Evolutionary conservation across 2,113 vertebrate species (phyloP), one percentile per base, ranked within the genome.

Genomic region (Rousettus leschenaultii): DNA sequence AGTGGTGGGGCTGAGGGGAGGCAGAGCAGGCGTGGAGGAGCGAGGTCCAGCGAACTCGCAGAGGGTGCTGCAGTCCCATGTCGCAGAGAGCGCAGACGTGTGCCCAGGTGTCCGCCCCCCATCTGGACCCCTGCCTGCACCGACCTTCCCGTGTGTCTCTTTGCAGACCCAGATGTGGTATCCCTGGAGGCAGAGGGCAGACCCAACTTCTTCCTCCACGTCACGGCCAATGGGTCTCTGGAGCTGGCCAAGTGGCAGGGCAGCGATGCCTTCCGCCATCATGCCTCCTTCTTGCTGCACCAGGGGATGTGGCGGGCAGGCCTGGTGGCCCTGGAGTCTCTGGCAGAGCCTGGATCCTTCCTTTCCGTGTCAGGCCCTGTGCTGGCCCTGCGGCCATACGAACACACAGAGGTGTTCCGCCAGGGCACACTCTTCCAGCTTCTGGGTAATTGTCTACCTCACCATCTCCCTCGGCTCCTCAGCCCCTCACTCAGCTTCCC

Each of bases 261-360:
- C 43, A 98, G 59, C 0, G 97, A 98, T 28, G 96, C 80, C 38
- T 99, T 99, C 98, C 99, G 98, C 96, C 99, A 98, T 57, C 97
- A 97, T 2, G 99, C 99, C 92, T 99, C 99, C 1, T 99, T 99
- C 97, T 93, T 98, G 4, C 97, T 99, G 89, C 99, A 99, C 98
- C 98, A 98, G 96, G 99, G 99, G 95, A 99, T 99, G 0, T 99
- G 99, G 99, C 98, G 98, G 77, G 97, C 97, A 0, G 99, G 99
- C 75, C 99, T 99, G 59, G 99, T 99, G 98, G 99, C 99, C 13
- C 98, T 99, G 91, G 99, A 99, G 97, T 99, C 99, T 22, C 99
- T 99, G 82, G 97, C 98, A 0, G 98, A 99, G 73, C 99, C 99
- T 0, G 99, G 99, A 19, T 99, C 98, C 97, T 99, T 99, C 98